Evolutionary conservation across 1,140 invertebrate species (phyloP), one percentile per base, ranked within the genome.

Genomic region (Aphaenogaster floridana): DNA sequence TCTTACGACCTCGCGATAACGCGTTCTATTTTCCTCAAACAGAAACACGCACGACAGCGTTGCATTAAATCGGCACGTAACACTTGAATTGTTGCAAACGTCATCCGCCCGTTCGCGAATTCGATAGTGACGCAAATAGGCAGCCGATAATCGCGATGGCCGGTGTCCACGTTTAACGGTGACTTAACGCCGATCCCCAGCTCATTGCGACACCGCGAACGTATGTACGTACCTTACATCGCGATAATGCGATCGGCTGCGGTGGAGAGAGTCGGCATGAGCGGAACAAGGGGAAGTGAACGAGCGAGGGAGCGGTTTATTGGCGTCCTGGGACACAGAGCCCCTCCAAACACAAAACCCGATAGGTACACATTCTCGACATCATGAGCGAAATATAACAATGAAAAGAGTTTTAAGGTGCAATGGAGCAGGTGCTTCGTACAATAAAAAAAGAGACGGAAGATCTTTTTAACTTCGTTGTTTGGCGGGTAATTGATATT

Each of bases 131-230:
- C 76, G 76, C 87, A 89, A 90, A 90, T 90, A 84, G 79, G 50
- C 71, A 69, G 59, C 66, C 71, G 91, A 92, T 93, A 93, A 93
- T 93, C 92, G 87, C 79, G 57, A 71, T 28, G 36, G 48, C 76
- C 74, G 79, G 79, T 83, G 88, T 79, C 85, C 90, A 87, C 91
- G 89, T 91, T 93, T 91, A 92, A 92, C 86, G 89, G 68, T 68
- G 92, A 92, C 91, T 92, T 92, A 91, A 90, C 89, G 89, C 78
- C 89, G 86, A 91, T 92, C 92, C 85, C 59, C 45, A 68, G 76
- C 78, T 74, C 57, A 45, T 74, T 39, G 63, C 81, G 77, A 88
- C 79, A 57, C 77, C 88, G 74, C 88, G 78, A 91, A 91, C 87
- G 79, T 83, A 83, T 42, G 66, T 39, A 74, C n/a, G 59, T 74